Evolutionary conservation across 2,113 vertebrate species (phyloP).

Genomic region (Antechinus flavipes): DNA sequence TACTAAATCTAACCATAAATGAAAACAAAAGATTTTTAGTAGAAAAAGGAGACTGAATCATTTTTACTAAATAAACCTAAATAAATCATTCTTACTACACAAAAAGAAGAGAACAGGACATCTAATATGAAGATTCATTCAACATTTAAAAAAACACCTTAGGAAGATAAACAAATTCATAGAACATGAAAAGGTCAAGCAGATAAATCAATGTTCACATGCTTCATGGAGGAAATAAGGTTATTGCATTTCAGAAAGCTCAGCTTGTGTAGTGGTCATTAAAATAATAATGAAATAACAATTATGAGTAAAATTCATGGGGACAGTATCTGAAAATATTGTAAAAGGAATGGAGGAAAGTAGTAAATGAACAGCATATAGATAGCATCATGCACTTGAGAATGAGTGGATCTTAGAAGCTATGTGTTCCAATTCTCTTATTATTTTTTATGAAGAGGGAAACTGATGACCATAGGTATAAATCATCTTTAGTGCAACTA

Average conservation of each 20-base stretch:
- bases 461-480: background rate
- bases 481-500: background rate
- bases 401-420: background rate
- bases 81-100: background rate
- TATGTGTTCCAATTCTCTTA: background rate
- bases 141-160: background rate
- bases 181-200: background rate
- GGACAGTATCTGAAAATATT: background rate
- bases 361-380: background rate
- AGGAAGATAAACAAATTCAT: background rate
- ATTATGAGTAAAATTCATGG: background rate
- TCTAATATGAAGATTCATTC: background rate
- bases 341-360: background rate
- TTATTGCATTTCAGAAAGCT: background rate
- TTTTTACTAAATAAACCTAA: too few relatives aligned
- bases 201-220: background rate
- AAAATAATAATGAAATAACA: background rate
- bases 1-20: background rate
- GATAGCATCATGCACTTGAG: background rate
- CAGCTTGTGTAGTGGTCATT: background rate
- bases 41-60: background rate
- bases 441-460: background rate
- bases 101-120: background rate
- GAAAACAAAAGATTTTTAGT: background rate
- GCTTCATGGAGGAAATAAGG: background rate